Evolutionary conservation across 2,113 vertebrate species (phyloP), one percentile per base, ranked within the genome.

Genomic region (Plecotus auritus): DNA sequence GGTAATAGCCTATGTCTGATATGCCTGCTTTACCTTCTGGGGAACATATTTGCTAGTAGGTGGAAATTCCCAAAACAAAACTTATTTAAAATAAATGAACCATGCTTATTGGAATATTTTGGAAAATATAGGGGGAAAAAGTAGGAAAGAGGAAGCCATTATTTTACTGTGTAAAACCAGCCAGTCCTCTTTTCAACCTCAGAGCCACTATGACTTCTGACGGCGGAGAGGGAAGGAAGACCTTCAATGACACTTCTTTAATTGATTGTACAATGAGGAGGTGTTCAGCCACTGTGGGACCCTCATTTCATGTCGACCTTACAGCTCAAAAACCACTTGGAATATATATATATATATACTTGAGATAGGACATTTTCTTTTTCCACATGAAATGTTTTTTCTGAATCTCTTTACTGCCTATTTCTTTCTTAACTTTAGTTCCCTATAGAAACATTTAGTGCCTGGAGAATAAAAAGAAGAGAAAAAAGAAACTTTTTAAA

Each of bases 381-480:
- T 96, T 94, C 81, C 82, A 95, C 94, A 91, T 97, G 73, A 96
- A 96, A 96, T 96, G 69, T 95, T 96, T 96, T 96, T 94, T 76
- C 92, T 95, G 85, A 96, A 95, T 97, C 88, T 96, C 90, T 97
- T 97, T 94, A 88, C 83, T 91, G 61, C 64, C 80, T 88, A 72
- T 87, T 94, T 61, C 54, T 91, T 95, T 96, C 90, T 84, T 96
- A 94, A 97, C 87, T 95, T 97, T 81, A 95, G 81, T 83, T 95
- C 85, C 84, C 76, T 94, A 76, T 80, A 96, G 95, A 95, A 97
- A 97, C 32, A 92, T 84, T 95, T 93, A 86, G 64, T 87, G n/a
- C 91, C 96, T 96, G 49, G 91, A 97, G 92, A 94, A 97, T 95
- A 88, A 95, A 93, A 95, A 95, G n/a, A 20, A 42, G 42, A 61